Conservation (phyloP, 1,140 invertebrate genomes). For the Megalonaias nervosa region DNA sequence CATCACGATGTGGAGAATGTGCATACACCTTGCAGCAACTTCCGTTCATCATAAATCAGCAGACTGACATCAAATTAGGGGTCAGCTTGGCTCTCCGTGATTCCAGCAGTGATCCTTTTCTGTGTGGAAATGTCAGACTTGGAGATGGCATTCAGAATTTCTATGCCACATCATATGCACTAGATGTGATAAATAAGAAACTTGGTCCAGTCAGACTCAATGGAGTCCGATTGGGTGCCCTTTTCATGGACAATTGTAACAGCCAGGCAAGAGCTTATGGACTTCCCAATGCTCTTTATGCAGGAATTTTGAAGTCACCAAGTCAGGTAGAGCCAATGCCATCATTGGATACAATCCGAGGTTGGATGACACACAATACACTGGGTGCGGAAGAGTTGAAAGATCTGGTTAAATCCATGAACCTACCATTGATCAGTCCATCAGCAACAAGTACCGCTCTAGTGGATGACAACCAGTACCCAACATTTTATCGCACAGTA, state of each 20-base stretch:
- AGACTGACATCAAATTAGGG: constrained; percentile 58
- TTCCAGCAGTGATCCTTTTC: constrained; percentile 41
- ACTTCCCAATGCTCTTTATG: constrained; percentile 55
- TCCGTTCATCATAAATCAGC: constrained; percentile 27
- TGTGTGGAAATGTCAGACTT: constrained; percentile 71
- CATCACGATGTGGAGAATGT: constrained; percentile 49
- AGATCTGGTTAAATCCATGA: constrained; percentile 48
- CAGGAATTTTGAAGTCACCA: constrained; percentile 41
- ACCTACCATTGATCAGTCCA: constrained; percentile 60
- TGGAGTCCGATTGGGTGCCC: constrained; percentile 51
- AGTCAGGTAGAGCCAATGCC: not conserved
- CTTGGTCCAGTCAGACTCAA: constrained; percentile 51
- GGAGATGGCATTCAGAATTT: constrained; percentile 76
- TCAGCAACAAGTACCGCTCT: constrained; percentile 78
- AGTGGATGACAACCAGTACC: constrained; percentile 81
- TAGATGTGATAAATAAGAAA: constrained; percentile 80
- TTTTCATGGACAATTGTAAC: constrained; percentile 61
- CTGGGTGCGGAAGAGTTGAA: constrained; percentile 43
- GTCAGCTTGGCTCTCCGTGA: constrained; percentile 54
- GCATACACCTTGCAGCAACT: constrained; percentile 42
- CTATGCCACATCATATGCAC: constrained; percentile 85
- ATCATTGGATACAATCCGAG: constrained; percentile 41
- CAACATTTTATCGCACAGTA: constrained; percentile 84
- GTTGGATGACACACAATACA: constrained; percentile 62
- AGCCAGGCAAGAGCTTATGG: constrained; percentile 47